Evolutionary conservation across 2,113 vertebrate genomes (phyloP).

Genomic region (Neopipo cinnamomea): DNA sequence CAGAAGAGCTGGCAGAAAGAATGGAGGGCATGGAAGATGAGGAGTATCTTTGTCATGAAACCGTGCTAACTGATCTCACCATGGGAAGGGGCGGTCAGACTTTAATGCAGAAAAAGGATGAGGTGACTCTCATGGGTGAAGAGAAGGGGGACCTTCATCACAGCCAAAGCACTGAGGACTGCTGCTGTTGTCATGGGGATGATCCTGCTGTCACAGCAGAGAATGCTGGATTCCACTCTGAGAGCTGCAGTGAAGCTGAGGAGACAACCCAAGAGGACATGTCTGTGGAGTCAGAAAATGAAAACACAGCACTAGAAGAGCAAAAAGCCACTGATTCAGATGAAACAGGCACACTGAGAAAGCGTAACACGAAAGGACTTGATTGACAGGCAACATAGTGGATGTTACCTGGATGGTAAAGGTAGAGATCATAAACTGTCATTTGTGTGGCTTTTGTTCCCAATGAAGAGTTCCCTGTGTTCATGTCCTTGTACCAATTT

Average conservation of each 20-base stretch:
- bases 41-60: constrained; percentile 49
- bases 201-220: constrained; percentile 84
- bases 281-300: neutral
- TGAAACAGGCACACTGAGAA: constrained; percentile 70
- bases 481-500: neutral
- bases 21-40: constrained; percentile 79
- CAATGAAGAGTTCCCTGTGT: neutral
- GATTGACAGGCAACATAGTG: neutral
- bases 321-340: neutral
- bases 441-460: neutral
- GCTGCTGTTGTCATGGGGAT: constrained; percentile 60
- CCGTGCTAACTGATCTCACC: neutral
- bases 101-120: neutral
- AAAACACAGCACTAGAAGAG: neutral
- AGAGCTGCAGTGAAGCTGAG: constrained; percentile 74
- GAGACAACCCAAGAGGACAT: constrained; percentile 62
- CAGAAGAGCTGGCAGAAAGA: constrained; percentile 90
- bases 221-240: constrained; percentile 77
- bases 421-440: neutral
- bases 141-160: constrained; percentile 64
- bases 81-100: neutral
- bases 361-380: constrained; percentile 70
- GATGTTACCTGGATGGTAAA: neutral
- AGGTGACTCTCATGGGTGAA: constrained; percentile 53
- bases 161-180: constrained; percentile 54